Evolutionary conservation across 2,888 invertebrate species (phyloP), one percentile per base, ranked within the genome.

Genomic region (Gasteruption jaculator): DNA sequence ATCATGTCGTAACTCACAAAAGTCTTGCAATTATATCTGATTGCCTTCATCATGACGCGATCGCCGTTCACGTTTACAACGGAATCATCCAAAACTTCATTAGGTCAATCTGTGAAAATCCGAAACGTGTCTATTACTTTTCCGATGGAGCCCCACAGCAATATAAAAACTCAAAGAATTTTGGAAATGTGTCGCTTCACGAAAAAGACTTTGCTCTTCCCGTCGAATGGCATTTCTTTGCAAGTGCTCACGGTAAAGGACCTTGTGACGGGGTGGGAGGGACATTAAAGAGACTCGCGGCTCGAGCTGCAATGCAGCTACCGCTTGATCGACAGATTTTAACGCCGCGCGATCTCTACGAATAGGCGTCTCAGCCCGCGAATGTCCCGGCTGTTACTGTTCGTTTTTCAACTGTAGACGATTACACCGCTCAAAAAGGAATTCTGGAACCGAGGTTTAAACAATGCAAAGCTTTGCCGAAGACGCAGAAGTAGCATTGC

Each of bases 11-110:
- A 22, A 26, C 25, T 27, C 47, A 50, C 30, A 30, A 16, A 25
- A 53, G 50, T 39, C 36, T 54, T 12, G 49, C 45, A 5, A 45
- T 50, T 3, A 48, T 55, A 14, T 51, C 54, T n/a, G 56, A 56
- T 34, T 42, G 40, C 26, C 26, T 41, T 4, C 43, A 21, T 8
- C 54, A 55, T 44, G 52, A 55, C 38, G 27, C 52, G 12, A 29
- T 43, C 39, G 43, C 52, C 26, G 45, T 54, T 4, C 24, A 47
- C 24, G 22, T 41, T 14, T 41, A 41, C 37, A 44, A 27, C 8
- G 12, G 35, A 21, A 43, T 47, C 6, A 24, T 43, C 6, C 37
- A 39, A n/a, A 26, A 45, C 18, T 47, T 10, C n/a, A 20, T 36
- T 16, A 18, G 11, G n/a, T 6, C 25, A 11, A 16, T 16, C 6